Base-by-base conservation (phyloP, 2,888 invertebrate species). In the Perithous albicinctus region DNA sequence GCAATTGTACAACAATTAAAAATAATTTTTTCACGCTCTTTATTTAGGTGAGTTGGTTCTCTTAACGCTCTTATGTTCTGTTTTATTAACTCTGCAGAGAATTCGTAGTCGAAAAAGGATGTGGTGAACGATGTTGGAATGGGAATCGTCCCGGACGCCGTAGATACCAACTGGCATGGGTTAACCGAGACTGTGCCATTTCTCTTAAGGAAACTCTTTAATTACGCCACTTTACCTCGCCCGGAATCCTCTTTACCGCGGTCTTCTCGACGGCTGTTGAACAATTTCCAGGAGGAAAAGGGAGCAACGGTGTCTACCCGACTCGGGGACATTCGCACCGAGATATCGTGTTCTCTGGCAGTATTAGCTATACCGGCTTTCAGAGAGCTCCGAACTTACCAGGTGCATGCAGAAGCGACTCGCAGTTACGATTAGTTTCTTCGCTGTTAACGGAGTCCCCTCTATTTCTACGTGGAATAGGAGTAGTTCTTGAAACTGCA, bases 211-310 rank as follows among this genome's bases (percentile, higher is more conserved):
- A 75, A 84, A 82, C 72, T 84, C 84, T 82, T 80, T 82, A 82
- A 84, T 84, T 84, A 80, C 82, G 67, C 73, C 77, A 82, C 82
- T 84, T 84, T 80, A 75, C 79, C 70, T 35, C 26, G 26, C 69
- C 66, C 59, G 74, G 69, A 77, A 84, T 79, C 64, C 81, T 67
- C 70, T 81, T 79, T 74, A 79, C 73, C 82, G 70, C 48, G 74
- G 46, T 54, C 26, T 54, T 20, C 61, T 43, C 29, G 46, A 35
- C 26, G 63, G 77, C 72, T 77, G 72, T 80, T 69, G 48, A 73
- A 75, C 78, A 69, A 80, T 75, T 82, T 80, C 73, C 72, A 74
- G 69, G 59, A 56, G 74, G 63, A 46, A 35, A 56, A 46, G 67
- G 43, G 63, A 32, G 66, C 32, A 29, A 64, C 43, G 63, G 48